Base-by-base conservation (phyloP, 2,888 invertebrate species). In the Eupithecia pulchellata region DNA sequence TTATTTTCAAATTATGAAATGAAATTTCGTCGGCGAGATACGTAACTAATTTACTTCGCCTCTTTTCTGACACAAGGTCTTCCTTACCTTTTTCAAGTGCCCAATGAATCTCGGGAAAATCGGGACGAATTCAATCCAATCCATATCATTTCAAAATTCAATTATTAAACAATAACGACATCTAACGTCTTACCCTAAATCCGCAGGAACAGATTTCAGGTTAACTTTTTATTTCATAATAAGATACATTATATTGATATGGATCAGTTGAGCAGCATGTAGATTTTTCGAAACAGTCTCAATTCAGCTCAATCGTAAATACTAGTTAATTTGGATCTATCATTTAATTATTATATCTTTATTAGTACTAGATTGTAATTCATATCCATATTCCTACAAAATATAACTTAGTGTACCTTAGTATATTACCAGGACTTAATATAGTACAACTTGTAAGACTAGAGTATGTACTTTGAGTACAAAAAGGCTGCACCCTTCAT, bases 401-500 rank as follows among this genome's bases (percentile, higher is more conserved):
- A 0, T 30, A 8, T 2, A 2, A 30, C 4, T 4, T 8, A 4
- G 30, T 2, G 1, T 4, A 30, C 30, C 4, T 4, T 6, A 4
- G 4, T 6, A 4, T 30, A 39, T n/a, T 39, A 6, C n/a, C n/a
- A n/a, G n/a, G n/a, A n/a, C n/a, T n/a, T n/a, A 39, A 14, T 39
- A 17, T 17, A n/a, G 42, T 42, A 20, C 42, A 47, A n/a, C n/a
- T n/a, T n/a, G n/a, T n/a, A n/a, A n/a, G n/a, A n/a, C n/a, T n/a
- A 20, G 9, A 11, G 2, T 17, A 17, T 14, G 57, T 57, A 17
- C 17, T 17, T 57, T 57, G 2, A 9, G 57, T 20, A 14, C 27
- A 55, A 55, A 29, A 57, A 29, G 57, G 2, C 29, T 17, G 57
- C 57, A 57, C 57, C 29, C 29, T 57, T 57, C 57, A 57, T 57